Conservation (phyloP, 2,888 invertebrate species). For the Hesperia comma region DNA sequence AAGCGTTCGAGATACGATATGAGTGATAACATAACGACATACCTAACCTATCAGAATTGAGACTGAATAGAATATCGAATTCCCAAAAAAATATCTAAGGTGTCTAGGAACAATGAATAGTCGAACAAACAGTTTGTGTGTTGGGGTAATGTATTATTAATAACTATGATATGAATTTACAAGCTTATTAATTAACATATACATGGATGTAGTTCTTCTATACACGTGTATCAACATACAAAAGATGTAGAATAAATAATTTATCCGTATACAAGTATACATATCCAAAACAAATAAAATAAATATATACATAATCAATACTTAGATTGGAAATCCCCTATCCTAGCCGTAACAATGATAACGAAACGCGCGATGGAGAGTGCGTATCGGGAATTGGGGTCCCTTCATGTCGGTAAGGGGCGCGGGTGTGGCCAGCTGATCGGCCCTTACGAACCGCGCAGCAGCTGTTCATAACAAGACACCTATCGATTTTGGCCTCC, state of each 20-base stretch:
- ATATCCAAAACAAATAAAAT: too few species aligned
- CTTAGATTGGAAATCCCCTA: neutral
- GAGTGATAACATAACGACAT: neutral
- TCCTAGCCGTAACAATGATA: constrained; percentile 19
- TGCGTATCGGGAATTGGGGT: constrained; percentile 5
- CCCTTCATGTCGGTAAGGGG: constrained; percentile 25
- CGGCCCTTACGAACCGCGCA: constrained; percentile 54
- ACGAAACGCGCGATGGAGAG: constrained; percentile 37
- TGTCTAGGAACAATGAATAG: too few species aligned
- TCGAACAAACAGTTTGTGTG: too few species aligned
- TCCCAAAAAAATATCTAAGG: neutral
- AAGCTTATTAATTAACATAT: too few species aligned
- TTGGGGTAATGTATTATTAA: too few species aligned
- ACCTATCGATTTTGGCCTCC: constrained; percentile 70
- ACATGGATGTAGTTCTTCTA: too few species aligned
- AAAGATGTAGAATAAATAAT: too few species aligned
- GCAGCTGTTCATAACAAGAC: constrained; percentile 66
- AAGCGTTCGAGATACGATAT: constrained; percentile 13
- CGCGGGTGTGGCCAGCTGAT: constrained; percentile 78
- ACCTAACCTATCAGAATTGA: neutral
- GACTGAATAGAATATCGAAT: neutral
- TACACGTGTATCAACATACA: too few species aligned
- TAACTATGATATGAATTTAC: too few species aligned
- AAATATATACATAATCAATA: too few species aligned
- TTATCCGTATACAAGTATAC: too few species aligned